These are phyloP conservation scores for Heliothis virescens DNA, from an alignment of 1,140 invertebrate genomes.

Conservation along the genomic window DNA sequence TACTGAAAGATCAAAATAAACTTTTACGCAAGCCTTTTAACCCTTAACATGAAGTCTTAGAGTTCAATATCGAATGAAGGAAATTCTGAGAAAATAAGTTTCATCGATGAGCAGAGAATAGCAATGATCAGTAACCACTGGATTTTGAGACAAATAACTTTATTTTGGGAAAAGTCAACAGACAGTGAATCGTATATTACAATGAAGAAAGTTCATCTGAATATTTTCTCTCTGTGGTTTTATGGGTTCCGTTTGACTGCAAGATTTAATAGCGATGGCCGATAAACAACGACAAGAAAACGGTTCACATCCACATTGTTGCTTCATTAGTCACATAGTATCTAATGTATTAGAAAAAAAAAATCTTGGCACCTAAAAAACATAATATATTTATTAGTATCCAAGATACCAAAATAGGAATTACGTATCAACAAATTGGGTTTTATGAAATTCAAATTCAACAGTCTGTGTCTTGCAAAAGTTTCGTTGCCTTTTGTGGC, in stretches of 20 bases:
- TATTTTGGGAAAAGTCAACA: constrained; percentile 34
- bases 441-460: constrained; percentile 23
- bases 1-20: constrained; percentile 49
- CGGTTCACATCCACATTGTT: background rate
- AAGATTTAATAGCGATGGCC: constrained; percentile 9
- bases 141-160: constrained; percentile 25
- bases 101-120: constrained; percentile 32
- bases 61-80: constrained; percentile 12
- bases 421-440: constrained; percentile 6
- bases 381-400: background rate
- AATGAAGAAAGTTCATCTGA: constrained; percentile 30
- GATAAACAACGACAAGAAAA: constrained; percentile 16
- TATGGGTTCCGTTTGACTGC: constrained; percentile 33
- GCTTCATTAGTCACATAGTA: constrained; percentile 16
- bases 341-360: background rate
- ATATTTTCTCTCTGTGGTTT: constrained; percentile 37
- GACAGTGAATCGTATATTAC: constrained; percentile 8
- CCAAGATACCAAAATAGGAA: constrained; percentile 21
- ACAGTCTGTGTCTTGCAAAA: constrained; percentile 8
- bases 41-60: background rate
- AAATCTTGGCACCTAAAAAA: background rate
- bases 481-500: constrained; percentile 27
- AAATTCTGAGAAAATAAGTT: background rate
- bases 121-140: constrained; percentile 30
- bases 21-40: background rate